Evolutionary conservation across 2,113 vertebrate genomes (phyloP).

Genomic region (Corydoras maculifer): DNA sequence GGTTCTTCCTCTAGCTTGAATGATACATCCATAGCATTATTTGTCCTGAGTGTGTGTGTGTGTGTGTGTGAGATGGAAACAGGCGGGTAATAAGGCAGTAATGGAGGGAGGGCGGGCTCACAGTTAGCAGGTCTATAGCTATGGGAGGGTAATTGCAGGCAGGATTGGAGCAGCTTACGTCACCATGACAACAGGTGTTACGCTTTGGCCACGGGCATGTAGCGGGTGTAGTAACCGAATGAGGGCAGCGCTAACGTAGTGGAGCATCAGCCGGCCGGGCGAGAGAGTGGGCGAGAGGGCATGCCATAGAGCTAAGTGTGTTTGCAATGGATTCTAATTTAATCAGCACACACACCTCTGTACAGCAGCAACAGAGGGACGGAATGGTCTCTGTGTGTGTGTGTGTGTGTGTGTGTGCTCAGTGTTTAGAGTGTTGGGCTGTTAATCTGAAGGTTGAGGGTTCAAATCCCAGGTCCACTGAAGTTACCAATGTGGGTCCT

Average conservation of each 20-base stretch:
- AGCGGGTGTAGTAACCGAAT: conserved; percentile 3
- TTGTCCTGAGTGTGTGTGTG: conserved; percentile 52
- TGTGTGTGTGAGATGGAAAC: neutral
- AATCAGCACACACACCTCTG: neutral
- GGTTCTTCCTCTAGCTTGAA: conserved; percentile 17
- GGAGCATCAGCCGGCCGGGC: conserved; percentile 4
- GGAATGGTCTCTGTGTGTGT: conserved; percentile 5
- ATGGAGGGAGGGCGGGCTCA: neutral
- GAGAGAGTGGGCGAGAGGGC: neutral
- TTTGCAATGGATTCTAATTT: conserved; percentile 1
- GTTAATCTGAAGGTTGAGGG: no score
- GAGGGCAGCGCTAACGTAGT: conserved; percentile 17
- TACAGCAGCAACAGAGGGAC: conserved; percentile 4
- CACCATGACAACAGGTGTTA: conserved; percentile 37
- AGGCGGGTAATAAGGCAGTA: conserved; percentile 1
- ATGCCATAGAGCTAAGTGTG: conserved; percentile 1
- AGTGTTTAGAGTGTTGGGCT: no score
- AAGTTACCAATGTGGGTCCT: no score
- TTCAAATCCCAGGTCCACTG: no score
- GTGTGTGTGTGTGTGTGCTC: conserved; percentile 37
- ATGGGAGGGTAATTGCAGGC: conserved; percentile 20
- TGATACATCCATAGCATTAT: conserved; percentile 44
- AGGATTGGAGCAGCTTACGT: conserved; percentile 25
- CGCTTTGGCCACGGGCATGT: conserved; percentile 10
- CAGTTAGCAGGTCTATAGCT: conserved; percentile 15